Evolutionary conservation across 2,797 vertebrate species (phyloP), one percentile per base, ranked within the genome.

Genomic region (Alosa sapidissima): DNA sequence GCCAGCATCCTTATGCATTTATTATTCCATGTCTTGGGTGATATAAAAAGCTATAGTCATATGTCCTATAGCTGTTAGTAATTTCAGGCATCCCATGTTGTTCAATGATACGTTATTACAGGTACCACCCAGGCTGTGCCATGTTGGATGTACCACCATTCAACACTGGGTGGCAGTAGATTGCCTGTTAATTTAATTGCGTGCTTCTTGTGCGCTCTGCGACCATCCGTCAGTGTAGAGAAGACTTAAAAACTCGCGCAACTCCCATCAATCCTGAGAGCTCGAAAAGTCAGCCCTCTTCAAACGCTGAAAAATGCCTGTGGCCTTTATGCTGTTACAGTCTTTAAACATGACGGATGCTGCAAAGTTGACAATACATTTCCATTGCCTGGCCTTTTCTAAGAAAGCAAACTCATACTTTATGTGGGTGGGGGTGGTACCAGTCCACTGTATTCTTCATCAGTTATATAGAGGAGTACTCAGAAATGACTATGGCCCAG

Each of bases 251-350:
- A 88, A 90, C 88, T 88, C 89, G 81, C 83, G 89, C 87, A 89
- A 90, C 82, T 91, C 91, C 82, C 88, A 89, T 91, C 89, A 86
- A 87, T 89, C 85, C 84, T 68, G 78, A 68, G 65, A 33, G 81
- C 58, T 89, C 84, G 81, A 87, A 89, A 91, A 89, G 68, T 81
- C 75, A 49, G 82, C 85, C 2, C 81, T 87, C 89, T 85, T 88
- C 89, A 85, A 87, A 88, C 87, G 84, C 83, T 90, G 90, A 93
- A 89, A 92, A 87, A 93, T 93, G 88, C 84, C 84, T 87, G 36
- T 92, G 92, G 93, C 92, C 93, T 94, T 94, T 92, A 89, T 87
- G 90, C 89, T 86, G 87, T 88, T 89, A 90, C 86, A 84, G 90
- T 47, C 90, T 91, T 41, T 90, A 24, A 88, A 92, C 88, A 93